Evolutionary conservation across 2,113 vertebrate genomes (phyloP), one percentile per base, ranked within the genome.

Genomic region (Oceanodroma tethys): DNA sequence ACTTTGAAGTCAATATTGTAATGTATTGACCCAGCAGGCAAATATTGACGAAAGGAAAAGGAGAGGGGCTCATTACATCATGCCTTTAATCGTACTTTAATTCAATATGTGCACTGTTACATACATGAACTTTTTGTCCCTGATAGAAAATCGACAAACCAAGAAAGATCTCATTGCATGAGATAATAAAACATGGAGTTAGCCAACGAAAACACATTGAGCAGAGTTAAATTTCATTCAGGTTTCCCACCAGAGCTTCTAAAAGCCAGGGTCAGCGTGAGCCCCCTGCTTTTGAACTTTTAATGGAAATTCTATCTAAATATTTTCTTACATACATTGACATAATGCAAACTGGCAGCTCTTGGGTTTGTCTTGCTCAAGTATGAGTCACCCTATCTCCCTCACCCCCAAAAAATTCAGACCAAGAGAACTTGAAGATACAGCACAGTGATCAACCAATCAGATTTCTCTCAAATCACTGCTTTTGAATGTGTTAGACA

Each of bases 241-340:
- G 86, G 97, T 98, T 97, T 98, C 98, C 98, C 98, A 98, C 74
- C 91, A 97, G 82, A 98, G 86, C 72, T 96, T 97, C 97, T 97
- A 83, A 98, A 95, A 97, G 94, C 93, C 1, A 11, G 91, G 94
- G 97, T 96, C 97, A 97, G 96, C 5, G 2, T 96, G 86, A 96
- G 82, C 90, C 97, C 94, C 97, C 96, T 76, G 92, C 96, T 95
- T 95, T 95, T 96, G 94, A 86, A 89, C 95, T 97, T 96, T 92
- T 96, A 96, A 97, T 98, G 96, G 97, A 98, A 98, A 96, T 96
- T 96, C 96, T 98, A 95, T 97, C 96, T 95, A 98, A 98, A 98
- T 98, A 98, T 98, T 98, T 98, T 97, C 97, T 96, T 98, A 97
- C 97, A 97, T 98, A 97, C 97, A 97, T 98, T 98, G 98, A 98